Conservation (phyloP, 2,888 invertebrate genomes). For the Galerucella nymphaeae region DNA sequence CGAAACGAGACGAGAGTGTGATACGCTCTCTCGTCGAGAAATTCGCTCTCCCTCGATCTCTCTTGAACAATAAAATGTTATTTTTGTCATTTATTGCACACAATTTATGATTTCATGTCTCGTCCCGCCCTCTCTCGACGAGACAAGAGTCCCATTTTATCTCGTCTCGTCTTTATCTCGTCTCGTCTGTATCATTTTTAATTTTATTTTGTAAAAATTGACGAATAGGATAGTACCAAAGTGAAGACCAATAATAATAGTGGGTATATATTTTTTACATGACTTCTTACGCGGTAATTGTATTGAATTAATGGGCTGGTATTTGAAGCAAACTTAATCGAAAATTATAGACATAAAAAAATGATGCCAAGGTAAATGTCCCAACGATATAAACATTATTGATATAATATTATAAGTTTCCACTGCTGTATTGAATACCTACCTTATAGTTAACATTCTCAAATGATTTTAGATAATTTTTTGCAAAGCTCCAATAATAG, state of each 20-base stretch:
- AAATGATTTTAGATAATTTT: not conserved
- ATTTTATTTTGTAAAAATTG: not conserved
- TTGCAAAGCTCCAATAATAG: not conserved
- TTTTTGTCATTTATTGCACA: too few relatives aligned
- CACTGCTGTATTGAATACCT: not conserved
- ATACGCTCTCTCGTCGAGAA: too few relatives aligned
- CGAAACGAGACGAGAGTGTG: too few relatives aligned
- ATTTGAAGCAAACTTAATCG: slow-evolving; percentile 27
- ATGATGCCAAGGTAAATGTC: slow-evolving; percentile 25
- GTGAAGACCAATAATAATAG: not conserved
- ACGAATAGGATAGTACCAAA: not conserved
- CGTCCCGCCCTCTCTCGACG: too few relatives aligned
- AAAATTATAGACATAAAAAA: slow-evolving; percentile 30
- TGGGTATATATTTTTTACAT: not conserved
- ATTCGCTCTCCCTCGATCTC: too few relatives aligned
- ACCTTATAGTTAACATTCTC: not conserved
- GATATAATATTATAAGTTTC: not conserved
- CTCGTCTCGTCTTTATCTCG: too few relatives aligned
- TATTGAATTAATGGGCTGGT: slow-evolving; percentile 17
- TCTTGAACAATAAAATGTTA: too few relatives aligned
- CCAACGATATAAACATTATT: not conserved
- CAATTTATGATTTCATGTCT: too few relatives aligned
- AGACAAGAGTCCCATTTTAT: too few relatives aligned
- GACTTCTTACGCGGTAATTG: slow-evolving; percentile 9
- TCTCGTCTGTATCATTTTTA: not conserved